Percentiles rank a stretch among this genome's conserved stretches.
These are phyloP conservation scores for Carapus acus DNA, from an alignment of 2,797 vertebrate species.

Conservation along the genomic window DNA sequence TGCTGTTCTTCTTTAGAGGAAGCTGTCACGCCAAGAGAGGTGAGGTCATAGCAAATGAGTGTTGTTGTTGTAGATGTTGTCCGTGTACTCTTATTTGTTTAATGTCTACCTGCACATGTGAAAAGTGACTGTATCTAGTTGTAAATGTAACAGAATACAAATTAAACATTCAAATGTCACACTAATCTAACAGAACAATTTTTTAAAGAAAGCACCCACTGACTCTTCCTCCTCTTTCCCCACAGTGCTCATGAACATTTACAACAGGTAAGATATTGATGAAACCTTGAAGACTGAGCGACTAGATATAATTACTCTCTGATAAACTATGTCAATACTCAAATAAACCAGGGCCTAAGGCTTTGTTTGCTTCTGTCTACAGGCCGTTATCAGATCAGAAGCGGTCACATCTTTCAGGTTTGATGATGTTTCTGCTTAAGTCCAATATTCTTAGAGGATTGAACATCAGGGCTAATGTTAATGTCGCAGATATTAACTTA, in stretches of 20 bases:
- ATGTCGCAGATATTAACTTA: not conserved
- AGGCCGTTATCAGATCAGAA: slow-evolving; percentile 72
- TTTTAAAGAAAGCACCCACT: no score
- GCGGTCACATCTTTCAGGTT: slow-evolving; percentile 72
- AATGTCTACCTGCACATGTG: no score
- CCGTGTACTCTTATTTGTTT: no score
- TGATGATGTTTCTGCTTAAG: slow-evolving; percentile 5
- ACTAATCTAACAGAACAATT: no score
- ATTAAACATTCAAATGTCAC: no score
- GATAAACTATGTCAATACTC: no score
- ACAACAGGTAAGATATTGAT: slow-evolving; percentile 65
- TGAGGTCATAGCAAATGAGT: slow-evolving; percentile 37
- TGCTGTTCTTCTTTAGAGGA: slow-evolving; percentile 81
- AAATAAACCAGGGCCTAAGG: slow-evolving; percentile 2
- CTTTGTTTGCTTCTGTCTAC: slow-evolving; percentile 9
- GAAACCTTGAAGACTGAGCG: not conserved
- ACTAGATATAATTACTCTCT: not conserved
- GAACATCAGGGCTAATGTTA: not conserved
- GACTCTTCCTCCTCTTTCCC: slow-evolving; percentile 26
- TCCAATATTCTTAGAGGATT: no score
- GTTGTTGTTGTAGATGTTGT: no score
- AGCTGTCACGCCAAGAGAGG: slow-evolving; percentile 84
- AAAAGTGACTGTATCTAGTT: no score
- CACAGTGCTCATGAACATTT: slow-evolving; percentile 73
- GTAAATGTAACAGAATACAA: slow-evolving; percentile 30